phyloP scores from a whole-genome alignment of 2,113 vertebrate genomes.

The Laticauda colubrina region DNA sequence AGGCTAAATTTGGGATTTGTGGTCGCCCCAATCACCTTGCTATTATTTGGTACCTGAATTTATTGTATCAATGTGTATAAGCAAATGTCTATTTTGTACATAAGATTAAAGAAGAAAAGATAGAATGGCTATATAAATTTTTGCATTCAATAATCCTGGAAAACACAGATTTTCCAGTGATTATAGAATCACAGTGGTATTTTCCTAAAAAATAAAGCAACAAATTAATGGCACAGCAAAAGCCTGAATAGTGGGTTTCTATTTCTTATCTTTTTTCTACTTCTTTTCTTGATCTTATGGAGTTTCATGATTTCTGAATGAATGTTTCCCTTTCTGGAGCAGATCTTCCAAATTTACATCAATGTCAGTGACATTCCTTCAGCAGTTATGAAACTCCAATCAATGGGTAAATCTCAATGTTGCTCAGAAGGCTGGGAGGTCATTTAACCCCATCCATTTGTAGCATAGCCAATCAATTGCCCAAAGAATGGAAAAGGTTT shows the following conservation, averaged over 20 bases:
- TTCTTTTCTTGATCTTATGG: background rate
- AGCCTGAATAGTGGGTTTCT: background rate
- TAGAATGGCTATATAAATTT: background rate
- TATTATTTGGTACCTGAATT: conserved; percentile 1
- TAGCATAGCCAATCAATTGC: background rate
- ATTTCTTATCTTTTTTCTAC: background rate
- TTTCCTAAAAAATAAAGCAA: background rate
- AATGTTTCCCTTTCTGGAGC: background rate
- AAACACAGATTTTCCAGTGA: background rate
- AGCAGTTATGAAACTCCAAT: background rate
- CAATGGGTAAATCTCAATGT: background rate
- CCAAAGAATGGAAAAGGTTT: background rate
- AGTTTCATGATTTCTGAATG: background rate
- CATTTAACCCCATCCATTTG: background rate
- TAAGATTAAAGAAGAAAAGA: background rate
- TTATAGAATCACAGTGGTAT: background rate
- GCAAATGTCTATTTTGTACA: conserved; percentile 53
- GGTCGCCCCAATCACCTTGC: background rate
- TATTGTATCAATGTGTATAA: conserved; percentile 1
- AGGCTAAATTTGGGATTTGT: background rate
- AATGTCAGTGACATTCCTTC: background rate
- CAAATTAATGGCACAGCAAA: background rate
- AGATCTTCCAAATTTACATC: background rate
- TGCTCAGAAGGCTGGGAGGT: too few relatives aligned
- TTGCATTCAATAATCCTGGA: background rate